These are phyloP conservation scores for Peromyscus maniculatus DNA, from an alignment of 2,113 vertebrate species.

Conservation along the genomic window DNA sequence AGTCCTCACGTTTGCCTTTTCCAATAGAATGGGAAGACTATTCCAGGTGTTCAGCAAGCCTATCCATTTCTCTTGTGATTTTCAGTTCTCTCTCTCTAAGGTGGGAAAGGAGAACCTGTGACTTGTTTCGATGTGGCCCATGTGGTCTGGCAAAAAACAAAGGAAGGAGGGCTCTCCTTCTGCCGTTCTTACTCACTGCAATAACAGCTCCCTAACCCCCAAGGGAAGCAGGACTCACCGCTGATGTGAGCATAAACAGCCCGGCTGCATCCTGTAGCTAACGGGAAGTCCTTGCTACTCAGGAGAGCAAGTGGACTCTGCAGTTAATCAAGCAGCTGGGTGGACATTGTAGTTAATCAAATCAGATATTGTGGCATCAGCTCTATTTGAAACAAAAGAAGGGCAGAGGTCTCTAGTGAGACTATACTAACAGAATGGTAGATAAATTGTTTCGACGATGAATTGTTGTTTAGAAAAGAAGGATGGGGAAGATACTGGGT, in stretches of 20 bases:
- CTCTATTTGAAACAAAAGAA: constrained; percentile 71
- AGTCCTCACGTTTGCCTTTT: not conserved
- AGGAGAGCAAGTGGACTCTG: constrained; percentile 52
- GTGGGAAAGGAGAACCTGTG: not conserved
- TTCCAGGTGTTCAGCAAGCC: not conserved
- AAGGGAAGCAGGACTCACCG: not conserved
- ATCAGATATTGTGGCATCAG: constrained; percentile 71
- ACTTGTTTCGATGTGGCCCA: not conserved
- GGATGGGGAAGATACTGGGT: not conserved
- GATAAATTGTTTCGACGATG: not conserved
- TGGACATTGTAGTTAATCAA: constrained; percentile 76
- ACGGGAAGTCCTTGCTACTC: constrained; percentile 38
- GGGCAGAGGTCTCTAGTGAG: constrained; percentile 61
- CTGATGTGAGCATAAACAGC: constrained; percentile 69
- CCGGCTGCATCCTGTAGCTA: not conserved
- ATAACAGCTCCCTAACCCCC: constrained; percentile 8
- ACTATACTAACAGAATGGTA: not conserved
- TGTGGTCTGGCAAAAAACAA: not conserved
- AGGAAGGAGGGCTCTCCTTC: not conserved
- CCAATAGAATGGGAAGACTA: not conserved
- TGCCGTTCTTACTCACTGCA: not conserved
- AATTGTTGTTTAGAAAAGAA: not conserved
- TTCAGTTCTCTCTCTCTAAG: not conserved
- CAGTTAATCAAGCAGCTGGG: constrained; percentile 68
- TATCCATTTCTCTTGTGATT: not conserved